Percentiles rank a stretch among this genome's conserved stretches.
phyloP scores from a whole-genome alignment of 1,140 invertebrate genomes.

The Ceratina australensis region DNA sequence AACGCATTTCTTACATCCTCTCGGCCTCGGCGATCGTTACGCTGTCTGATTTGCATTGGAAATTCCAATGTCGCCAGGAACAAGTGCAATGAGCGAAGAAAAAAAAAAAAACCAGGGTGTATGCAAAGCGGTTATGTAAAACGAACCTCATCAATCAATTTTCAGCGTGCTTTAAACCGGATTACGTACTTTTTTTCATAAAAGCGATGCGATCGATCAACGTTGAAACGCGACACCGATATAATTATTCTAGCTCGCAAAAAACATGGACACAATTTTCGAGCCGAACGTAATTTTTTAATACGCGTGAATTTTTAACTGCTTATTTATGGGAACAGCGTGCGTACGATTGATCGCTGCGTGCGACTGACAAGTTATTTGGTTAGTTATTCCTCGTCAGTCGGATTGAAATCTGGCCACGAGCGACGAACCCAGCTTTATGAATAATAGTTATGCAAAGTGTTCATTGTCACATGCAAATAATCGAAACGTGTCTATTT shows the following conservation, averaged over 20 bases:
- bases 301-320: no score
- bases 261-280: no score
- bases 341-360: no score
- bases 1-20: neutral
- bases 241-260: no score
- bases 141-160: constrained; percentile 8
- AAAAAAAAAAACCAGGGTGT: neutral
- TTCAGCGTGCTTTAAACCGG: no score
- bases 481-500: neutral
- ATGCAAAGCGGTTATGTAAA: neutral
- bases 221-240: no score
- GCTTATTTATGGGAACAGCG: no score
- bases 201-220: neutral
- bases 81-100: neutral
- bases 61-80: neutral
- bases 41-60: neutral
- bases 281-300: no score
- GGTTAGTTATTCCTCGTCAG: no score
- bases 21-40: neutral
- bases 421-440: neutral
- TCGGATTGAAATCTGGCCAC: neutral
- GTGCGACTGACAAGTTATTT: no score
- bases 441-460: constrained; percentile 10
- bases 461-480: neutral
- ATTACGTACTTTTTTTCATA: neutral